Percentiles rank a stretch among this genome's conserved stretches.
phyloP scores from a whole-genome alignment of 2,113 vertebrate species.

The Dipodomys merriami region DNA sequence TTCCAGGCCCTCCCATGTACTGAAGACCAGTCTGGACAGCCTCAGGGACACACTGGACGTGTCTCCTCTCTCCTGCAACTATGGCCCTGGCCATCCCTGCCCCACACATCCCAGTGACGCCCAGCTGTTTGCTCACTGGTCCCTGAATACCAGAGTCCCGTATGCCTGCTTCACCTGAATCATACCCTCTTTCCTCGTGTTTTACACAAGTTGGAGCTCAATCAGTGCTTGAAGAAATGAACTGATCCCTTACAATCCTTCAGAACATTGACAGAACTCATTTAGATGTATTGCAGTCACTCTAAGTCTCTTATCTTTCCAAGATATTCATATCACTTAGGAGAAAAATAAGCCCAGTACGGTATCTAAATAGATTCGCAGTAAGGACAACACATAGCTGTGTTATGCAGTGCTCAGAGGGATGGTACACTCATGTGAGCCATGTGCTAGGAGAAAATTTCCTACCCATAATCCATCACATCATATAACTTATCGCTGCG shows the following conservation, averaged over 20 bases:
- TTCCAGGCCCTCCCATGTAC: background rate
- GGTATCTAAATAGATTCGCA: background rate
- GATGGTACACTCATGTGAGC: background rate
- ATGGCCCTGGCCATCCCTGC: background rate
- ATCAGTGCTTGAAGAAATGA: background rate
- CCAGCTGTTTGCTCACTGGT: background rate
- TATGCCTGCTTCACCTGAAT: background rate
- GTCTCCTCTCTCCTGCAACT: background rate
- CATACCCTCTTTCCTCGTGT: background rate
- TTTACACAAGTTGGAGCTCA: background rate
- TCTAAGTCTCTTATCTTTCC: background rate
- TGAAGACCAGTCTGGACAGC: fast-evolving
- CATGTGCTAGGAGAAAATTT: constrained; percentile 15
- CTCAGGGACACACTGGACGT: fast-evolving
- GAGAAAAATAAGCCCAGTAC: constrained; percentile 17
- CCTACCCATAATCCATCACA: background rate
- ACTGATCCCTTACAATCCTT: background rate
- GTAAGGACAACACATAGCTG: background rate
- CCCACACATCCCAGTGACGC: background rate
- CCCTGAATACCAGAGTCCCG: background rate
- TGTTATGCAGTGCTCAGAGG: background rate
- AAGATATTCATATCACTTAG: background rate
- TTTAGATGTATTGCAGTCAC: background rate
- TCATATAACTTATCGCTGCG: background rate
- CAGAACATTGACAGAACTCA: background rate